Evolutionary conservation across 2,113 vertebrate species (phyloP).

Genomic region (Setophaga kirtlandii): DNA sequence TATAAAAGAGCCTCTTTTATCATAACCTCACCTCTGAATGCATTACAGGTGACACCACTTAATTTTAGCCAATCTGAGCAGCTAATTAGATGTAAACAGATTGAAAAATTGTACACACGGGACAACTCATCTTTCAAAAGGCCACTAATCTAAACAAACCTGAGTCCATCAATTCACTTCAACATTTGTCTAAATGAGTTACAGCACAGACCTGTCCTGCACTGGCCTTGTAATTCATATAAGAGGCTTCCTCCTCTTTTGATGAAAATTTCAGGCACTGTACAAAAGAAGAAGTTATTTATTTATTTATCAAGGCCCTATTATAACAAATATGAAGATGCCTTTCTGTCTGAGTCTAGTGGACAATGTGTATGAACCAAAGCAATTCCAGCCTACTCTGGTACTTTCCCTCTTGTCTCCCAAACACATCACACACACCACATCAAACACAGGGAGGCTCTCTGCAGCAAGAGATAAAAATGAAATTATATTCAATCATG

Average conservation of each 20-base stretch:
- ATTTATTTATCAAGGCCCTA: conserved; percentile 12
- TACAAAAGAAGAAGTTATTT: not conserved
- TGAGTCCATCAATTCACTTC: conserved; percentile 31
- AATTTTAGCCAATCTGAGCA: conserved; percentile 58
- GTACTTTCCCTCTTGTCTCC: not conserved
- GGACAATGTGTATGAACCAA: not conserved
- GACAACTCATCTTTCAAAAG: conserved; percentile 58
- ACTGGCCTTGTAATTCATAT: not conserved
- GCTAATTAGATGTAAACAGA: conserved; percentile 64
- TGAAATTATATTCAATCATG: not conserved
- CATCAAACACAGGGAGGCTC: not conserved
- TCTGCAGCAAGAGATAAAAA: not conserved
- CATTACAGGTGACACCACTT: conserved; percentile 32
- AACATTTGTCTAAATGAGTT: conserved; percentile 41
- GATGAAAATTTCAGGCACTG: not conserved
- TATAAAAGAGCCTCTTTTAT: conserved; percentile 50
- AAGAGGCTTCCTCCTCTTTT: not conserved
- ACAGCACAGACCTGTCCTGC: not conserved
- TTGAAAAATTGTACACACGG: conserved; percentile 27
- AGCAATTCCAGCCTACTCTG: not conserved
- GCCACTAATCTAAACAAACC: conserved; percentile 41
- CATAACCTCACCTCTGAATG: conserved; percentile 57
- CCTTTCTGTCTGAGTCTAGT: not conserved
- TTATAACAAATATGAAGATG: not conserved
- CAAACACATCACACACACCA: not conserved